Evolutionary conservation across 2,888 invertebrate genomes (phyloP), one percentile per base, ranked within the genome.

Genomic region (Resseliella maxima): DNA sequence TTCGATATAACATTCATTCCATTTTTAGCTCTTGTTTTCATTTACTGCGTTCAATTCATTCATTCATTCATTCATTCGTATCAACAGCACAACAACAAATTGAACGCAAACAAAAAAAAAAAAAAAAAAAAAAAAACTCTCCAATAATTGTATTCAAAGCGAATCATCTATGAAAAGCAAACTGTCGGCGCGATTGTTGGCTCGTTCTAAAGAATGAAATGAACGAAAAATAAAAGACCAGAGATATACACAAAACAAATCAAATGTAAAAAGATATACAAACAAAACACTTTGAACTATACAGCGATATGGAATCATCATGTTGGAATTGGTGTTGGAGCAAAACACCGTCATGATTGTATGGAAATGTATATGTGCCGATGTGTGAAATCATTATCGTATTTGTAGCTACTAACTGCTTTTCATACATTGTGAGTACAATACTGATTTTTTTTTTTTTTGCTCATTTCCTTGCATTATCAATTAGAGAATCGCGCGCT

Each of bases 281-380:
- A n/a, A n/a, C n/a, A n/a, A n/a, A 72, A 72, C 72, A 72, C 31
- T 31, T 72, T 31, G 31, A 72, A 72, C 72, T 12, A 2, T 72
- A 21, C 15, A 31, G 31, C 72, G 72, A 72, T 72, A 72, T 31
- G 15, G n/a, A 72, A 31, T 72, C 12, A 59, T n/a, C n/a, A n/a
- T n/a, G n/a, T n/a, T n/a, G n/a, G n/a, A 50, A 50, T 50, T 18
- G 8, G 6, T 50, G 21, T 2, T 50, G 12, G 12, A 15, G 21
- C 50, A 21, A 50, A 21, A 18, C 2, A 12, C 18, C 12, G 50
- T 50, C 50, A 50, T 15, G 6, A 18, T 50, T 15, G 41, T 41
- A 41, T 8, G 12, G 3, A 50, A 12, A 3, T 50, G 50, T 18
- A 3, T 15, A 12, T 50, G 50, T 50, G 50, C 3, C 18, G 50